These are phyloP conservation scores for Pecten maximus DNA, from an alignment of 2,888 invertebrate genomes.

Conservation along the genomic window DNA sequence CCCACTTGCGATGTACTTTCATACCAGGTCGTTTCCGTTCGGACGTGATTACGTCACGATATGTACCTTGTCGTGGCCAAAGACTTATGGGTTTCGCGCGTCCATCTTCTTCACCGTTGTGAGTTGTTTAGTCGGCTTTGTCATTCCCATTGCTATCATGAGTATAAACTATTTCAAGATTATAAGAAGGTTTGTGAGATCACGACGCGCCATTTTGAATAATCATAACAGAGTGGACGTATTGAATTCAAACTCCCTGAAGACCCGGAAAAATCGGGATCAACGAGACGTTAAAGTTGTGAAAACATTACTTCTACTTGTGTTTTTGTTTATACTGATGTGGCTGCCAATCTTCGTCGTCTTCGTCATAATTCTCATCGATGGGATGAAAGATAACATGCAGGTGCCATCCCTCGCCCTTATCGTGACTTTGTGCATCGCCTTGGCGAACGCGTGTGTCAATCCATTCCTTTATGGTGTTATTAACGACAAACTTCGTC, in stretches of 20 bases:
- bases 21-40: constrained; percentile 58
- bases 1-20: constrained; percentile 69
- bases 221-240: not conserved
- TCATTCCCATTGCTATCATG: constrained; percentile 64
- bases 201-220: constrained; percentile 54
- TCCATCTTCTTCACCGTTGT: constrained; percentile 59
- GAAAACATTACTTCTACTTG: constrained; percentile 66
- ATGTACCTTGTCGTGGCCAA: constrained; percentile 73
- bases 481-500: constrained; percentile 61
- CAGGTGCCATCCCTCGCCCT: constrained; percentile 65
- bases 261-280: constrained; percentile 47
- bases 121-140: constrained; percentile 59
- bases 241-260: not conserved
- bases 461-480: constrained; percentile 74
- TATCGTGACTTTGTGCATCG: constrained; percentile 62
- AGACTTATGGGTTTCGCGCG: constrained; percentile 46
- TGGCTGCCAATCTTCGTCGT: constrained; percentile 70
- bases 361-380: constrained; percentile 65
- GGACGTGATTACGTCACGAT: constrained; percentile 58
- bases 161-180: constrained; percentile 66
- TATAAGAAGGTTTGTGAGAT: constrained; percentile 62
- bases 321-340: constrained; percentile 69
- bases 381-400: constrained; percentile 58
- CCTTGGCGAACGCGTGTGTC: constrained; percentile 67
- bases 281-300: constrained; percentile 65